Evolutionary conservation across 2,888 invertebrate genomes (phyloP), one percentile per base, ranked within the genome.

Genomic region (Polylopha cassiicola): DNA sequence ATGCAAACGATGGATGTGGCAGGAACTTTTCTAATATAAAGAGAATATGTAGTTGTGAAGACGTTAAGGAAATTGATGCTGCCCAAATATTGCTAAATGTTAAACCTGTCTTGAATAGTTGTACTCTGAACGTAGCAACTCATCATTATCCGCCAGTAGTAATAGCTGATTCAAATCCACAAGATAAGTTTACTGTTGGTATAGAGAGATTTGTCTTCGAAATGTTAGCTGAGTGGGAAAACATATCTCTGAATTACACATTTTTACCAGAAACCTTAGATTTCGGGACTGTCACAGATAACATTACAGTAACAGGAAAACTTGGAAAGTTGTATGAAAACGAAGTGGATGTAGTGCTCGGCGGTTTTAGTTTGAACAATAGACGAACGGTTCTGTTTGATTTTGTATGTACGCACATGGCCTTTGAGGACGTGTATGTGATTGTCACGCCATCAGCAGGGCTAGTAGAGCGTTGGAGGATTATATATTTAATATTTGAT

Each of bases 381-480:
- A 38, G 20, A 27, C 37, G 44, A 9, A 13, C 20, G 13, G 8
- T 20, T 9, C 34, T 24, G 13, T 44, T 41, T 23, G 38, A 36
- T 18, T 44, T 15, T 10, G 14, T 44, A n/a, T 38, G 21, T 27
- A 18, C 33, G n/a, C 44, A 47, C 8, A 37, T 44, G 20, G 15
- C 37, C 15, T 34, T 38, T 18, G 37, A 29, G 9, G 47, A 47
- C 18, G 32, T 16, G 10, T 29, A 38, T 5, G 32, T 37, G 14
- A 28, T 27, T 13, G 9, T 41, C 10, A 31, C 20, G 2, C 41
- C 37, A 7, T 27, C 13, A 5, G 11, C 29, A 10, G 15, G 17
- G 10, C 23, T 44, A 14, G n/a, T 44, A 8, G 38, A 44, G 26
- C 31, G 37, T 9, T 47, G 47, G 47, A 47, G 42, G 29, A 32